These are phyloP conservation scores for Eulemur macaco DNA, from an alignment of 2,113 vertebrate species.

Conservation along the genomic window DNA sequence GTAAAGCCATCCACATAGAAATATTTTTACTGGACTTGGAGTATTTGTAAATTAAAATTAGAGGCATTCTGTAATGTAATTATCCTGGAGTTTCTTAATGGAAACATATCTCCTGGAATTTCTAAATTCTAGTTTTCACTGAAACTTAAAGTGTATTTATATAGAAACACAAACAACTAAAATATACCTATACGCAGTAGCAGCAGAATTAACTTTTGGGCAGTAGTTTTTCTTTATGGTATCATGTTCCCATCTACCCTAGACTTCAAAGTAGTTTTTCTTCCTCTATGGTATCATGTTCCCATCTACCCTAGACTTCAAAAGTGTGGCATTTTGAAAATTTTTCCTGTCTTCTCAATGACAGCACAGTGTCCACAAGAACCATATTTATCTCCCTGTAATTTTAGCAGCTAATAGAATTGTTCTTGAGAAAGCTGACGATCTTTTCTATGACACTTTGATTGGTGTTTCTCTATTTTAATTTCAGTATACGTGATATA, in stretches of 20 bases:
- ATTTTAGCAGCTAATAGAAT: constrained; percentile 32
- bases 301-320: background rate
- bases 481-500: constrained; percentile 28
- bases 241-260: background rate
- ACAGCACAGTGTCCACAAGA: background rate
- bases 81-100: background rate
- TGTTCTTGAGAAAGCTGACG: constrained; percentile 34
- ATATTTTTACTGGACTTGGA: background rate
- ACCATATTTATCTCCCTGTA: background rate
- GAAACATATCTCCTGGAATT: background rate
- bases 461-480: constrained; percentile 53
- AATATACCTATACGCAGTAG: background rate
- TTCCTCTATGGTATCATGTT: background rate
- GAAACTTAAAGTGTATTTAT: background rate
- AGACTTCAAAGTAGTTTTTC: background rate
- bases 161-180: background rate
- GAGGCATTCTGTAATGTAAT: background rate
- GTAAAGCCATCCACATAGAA: constrained; percentile 15
- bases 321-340: constrained; percentile 32
- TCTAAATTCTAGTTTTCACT: background rate
- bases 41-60: constrained; percentile 24
- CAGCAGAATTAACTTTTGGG: background rate
- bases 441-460: constrained; percentile 50
- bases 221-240: background rate
- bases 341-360: background rate